These are phyloP conservation scores for Calameuta filiformis DNA, from an alignment of 2,888 invertebrate genomes.

Conservation along the genomic window DNA sequence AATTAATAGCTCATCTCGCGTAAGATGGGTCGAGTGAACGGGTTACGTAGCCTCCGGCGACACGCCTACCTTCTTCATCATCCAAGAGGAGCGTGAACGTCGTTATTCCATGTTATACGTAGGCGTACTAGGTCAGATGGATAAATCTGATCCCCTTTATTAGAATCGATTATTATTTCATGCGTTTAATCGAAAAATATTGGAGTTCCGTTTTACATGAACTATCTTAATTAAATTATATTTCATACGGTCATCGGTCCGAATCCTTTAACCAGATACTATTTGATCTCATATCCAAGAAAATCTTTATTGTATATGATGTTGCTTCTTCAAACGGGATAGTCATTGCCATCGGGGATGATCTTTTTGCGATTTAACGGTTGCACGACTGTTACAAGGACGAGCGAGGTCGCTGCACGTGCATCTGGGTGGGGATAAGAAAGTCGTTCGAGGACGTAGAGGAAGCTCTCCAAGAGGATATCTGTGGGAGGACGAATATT, in stretches of 20 bases:
- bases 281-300: not conserved
- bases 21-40: slow-evolving; percentile 8
- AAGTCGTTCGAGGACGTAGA: not conserved
- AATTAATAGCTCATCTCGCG: slow-evolving; percentile 12
- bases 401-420: slow-evolving; percentile 29
- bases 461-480: not conserved
- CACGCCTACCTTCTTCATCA: slow-evolving; percentile 1
- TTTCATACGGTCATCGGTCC: not conserved
- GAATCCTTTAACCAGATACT: not conserved
- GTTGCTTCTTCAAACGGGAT: not conserved
- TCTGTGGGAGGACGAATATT: not conserved
- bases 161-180: not conserved
- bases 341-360: not conserved
- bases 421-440: not conserved
- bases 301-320: not conserved
- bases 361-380: slow-evolving; percentile 33
- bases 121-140: not conserved
- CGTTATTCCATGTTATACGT: not conserved
- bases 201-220: not conserved
- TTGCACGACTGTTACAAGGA: slow-evolving; percentile 38
- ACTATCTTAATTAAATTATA: not conserved
- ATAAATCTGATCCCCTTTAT: not conserved
- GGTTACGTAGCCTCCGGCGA: slow-evolving; percentile 3
- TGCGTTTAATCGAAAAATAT: not conserved
- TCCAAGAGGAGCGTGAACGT: not conserved